Conservation (phyloP, 2,797 vertebrate genomes). For the Characodon lateralis region DNA sequence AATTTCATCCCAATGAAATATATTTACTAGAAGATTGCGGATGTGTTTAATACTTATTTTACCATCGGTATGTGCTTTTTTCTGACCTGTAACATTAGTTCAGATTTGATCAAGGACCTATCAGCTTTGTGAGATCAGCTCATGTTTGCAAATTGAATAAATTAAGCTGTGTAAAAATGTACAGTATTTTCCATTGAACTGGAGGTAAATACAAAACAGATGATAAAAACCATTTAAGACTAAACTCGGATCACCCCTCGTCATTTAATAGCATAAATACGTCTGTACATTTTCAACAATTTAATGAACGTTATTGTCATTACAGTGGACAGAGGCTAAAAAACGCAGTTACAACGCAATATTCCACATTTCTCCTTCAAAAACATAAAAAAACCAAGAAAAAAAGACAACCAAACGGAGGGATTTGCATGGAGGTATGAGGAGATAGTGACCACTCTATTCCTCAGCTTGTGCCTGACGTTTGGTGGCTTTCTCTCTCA, state of each 20-base stretch:
- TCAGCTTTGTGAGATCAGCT: not conserved
- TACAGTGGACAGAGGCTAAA: constrained; percentile 37
- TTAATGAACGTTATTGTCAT: constrained; percentile 31
- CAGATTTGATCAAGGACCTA: not conserved
- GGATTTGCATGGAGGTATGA: constrained; percentile 19
- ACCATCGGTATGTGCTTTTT: not conserved
- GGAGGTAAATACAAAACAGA: not conserved
- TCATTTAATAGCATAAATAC: constrained; percentile 85
- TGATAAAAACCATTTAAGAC: not conserved
- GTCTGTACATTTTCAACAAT: constrained; percentile 74
- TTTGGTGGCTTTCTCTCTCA: constrained; percentile 61
- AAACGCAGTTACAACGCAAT: constrained; percentile 44
- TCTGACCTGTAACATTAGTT: not conserved
- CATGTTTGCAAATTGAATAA: not conserved
- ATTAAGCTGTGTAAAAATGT: not conserved
- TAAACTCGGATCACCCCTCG: constrained; percentile 3
- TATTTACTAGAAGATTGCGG: not conserved
- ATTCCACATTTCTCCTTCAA: constrained; percentile 48
- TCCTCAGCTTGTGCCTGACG: constrained; percentile 41
- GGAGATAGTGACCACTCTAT: constrained; percentile 36
- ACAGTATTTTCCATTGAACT: not conserved
- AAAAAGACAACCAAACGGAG: not conserved
- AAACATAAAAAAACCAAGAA: constrained; percentile 42
- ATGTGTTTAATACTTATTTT: not conserved
- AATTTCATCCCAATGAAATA: not conserved